Evolutionary conservation across 2,888 invertebrate genomes (phyloP).

Genomic region (Metallyticus violacea): DNA sequence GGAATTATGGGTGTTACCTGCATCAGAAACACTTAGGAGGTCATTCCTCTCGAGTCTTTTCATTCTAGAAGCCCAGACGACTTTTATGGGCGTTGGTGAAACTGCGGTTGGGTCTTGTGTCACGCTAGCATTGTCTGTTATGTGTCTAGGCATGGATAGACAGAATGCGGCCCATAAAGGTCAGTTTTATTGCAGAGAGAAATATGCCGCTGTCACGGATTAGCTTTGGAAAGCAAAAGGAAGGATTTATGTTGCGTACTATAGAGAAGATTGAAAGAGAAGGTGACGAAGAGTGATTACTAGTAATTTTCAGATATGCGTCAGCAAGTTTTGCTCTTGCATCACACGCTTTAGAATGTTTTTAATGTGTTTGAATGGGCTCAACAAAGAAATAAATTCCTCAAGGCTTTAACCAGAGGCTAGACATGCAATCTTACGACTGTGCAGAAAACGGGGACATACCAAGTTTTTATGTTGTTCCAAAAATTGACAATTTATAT

Average conservation of each 20-base stretch:
- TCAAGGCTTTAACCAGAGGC: neutral
- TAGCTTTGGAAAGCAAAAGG: neutral
- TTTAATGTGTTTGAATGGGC: neutral
- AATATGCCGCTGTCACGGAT: neutral
- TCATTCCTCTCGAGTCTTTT: neutral
- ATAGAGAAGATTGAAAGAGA: neutral
- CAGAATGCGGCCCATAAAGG: neutral
- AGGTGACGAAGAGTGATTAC: neutral
- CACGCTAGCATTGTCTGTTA: neutral
- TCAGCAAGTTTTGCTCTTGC: neutral
- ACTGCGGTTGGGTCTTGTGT: neutral
- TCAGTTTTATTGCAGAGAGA: neutral
- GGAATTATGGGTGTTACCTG: neutral
- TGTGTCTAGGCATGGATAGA: neutral
- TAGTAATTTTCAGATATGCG: neutral
- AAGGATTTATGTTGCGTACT: too few relatives aligned
- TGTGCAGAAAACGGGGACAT: too few relatives aligned
- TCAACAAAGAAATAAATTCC: neutral
- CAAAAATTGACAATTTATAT: too few relatives aligned
- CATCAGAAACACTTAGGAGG: neutral
- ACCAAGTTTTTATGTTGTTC: too few relatives aligned
- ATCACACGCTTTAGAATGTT: neutral
- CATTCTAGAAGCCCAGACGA: neutral
- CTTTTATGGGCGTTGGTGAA: neutral
- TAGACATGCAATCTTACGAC: too few relatives aligned